Base-by-base conservation (phyloP, 2,797 vertebrate species). In the Adrianichthys oophorus region DNA sequence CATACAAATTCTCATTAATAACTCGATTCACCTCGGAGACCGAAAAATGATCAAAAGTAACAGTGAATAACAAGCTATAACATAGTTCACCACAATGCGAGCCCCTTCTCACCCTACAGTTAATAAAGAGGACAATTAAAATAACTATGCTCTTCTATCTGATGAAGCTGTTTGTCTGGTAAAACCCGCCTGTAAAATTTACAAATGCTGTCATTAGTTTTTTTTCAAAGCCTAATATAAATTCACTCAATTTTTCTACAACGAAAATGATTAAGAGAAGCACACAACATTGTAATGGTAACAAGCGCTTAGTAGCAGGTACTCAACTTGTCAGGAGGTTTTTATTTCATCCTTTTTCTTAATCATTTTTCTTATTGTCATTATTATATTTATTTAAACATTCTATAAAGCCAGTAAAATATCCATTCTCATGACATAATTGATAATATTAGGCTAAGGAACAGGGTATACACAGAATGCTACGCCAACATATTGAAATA, bases 31-130 rank as follows among this genome's bases (percentile, higher is more conserved):
- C 95, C 94, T 98, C 94, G 94, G 96, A 98, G 96, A 98, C 96
- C 94, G 94, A 97, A 96, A 98, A 98, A 98, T 97, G 96, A 98
- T 98, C 95, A 96, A 96, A 98, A 97, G 94, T 98, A 98, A 96
- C 94, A 89, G 95, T 97, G 95, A 98, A 96, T 97, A 96, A 97
- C 96, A 98, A 98, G 96, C 96, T 97, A 95, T 95, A 95, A 98
- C 95, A 96, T 94, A 96, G 93, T 96, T 97, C 94, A 98, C 94
- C 95, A 98, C 94, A 92, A 95, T 83, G 92, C 94, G 92, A 95
- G 93, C 93, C 92, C 95, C 95, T 92, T 92, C 91, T 94, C 94
- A 95, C 93, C 96, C 95, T 95, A 98, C 93, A 94, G 94, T 97
- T 98, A 98, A 95, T 96, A 95, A 96, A 96, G 95, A 96, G 94